phyloP scores from a whole-genome alignment of 2,888 invertebrate species.

The Scaptomyza polygonia region DNA sequence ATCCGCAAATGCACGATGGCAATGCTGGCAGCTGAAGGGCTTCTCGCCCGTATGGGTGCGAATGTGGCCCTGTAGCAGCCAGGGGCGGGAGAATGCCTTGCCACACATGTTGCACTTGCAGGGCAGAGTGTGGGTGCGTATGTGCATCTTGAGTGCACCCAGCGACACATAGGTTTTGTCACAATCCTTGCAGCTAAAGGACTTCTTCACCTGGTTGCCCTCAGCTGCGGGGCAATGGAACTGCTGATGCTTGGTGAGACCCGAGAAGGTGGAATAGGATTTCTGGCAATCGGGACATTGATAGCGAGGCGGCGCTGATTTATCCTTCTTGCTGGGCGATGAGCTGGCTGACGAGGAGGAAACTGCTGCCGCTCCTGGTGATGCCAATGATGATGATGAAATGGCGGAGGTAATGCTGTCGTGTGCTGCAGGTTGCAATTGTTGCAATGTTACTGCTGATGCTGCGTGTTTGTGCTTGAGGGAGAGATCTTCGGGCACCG shows the following conservation, averaged over 20 bases:
- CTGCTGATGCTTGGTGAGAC: constrained; percentile 97
- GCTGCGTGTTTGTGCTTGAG: constrained; percentile 75
- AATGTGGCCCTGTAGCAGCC: constrained; percentile 98
- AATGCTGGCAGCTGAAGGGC: constrained; percentile 97
- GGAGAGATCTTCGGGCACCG: constrained; percentile 83
- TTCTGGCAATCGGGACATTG: constrained; percentile 97
- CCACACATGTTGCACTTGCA: constrained; percentile 98
- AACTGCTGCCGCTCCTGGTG: constrained; percentile 7
- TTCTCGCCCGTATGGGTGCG: constrained; percentile 99
- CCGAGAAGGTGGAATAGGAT: constrained; percentile 97
- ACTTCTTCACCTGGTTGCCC: constrained; percentile 93
- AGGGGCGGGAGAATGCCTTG: constrained; percentile 98
- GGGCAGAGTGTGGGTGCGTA: constrained; percentile 98
- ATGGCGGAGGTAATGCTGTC: constrained; percentile 5
- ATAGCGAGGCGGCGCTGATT: constrained; percentile 88
- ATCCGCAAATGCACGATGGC: constrained; percentile 98
- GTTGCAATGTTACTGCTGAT: constrained; percentile 9
- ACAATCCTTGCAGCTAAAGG: constrained; percentile 98
- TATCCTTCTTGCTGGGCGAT: constrained; percentile 83
- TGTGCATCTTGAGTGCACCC: constrained; percentile 99
- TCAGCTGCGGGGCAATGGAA: constrained; percentile 96
- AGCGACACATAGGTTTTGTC: constrained; percentile 97
- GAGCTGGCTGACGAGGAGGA: constrained; percentile 14
- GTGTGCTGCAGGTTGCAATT: constrained; percentile 16
- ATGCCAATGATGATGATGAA: constrained; percentile 14